These are phyloP conservation scores for Melipona bicolor DNA, from an alignment of 2,888 invertebrate genomes.

Conservation along the genomic window DNA sequence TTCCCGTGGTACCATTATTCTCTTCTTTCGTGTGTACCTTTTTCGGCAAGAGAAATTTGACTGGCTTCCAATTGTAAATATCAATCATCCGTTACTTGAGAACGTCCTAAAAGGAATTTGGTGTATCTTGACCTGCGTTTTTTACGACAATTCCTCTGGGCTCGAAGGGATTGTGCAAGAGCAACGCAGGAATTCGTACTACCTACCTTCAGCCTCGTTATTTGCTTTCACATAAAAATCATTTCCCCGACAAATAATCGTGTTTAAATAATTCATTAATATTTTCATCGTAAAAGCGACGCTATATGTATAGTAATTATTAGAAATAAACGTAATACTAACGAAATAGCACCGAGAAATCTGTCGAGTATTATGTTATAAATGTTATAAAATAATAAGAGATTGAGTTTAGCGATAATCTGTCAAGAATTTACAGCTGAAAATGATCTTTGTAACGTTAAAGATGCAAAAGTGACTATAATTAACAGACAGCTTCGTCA, in stretches of 20 bases:
- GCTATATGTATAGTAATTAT: too few relatives aligned
- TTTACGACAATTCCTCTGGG: not conserved
- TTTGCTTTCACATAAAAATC: not conserved
- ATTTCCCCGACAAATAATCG: not conserved
- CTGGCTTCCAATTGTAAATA: not conserved
- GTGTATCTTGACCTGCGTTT: not conserved
- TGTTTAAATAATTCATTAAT: too few relatives aligned
- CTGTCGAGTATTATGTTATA: too few relatives aligned
- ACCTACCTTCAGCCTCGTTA: not conserved
- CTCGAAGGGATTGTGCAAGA: not conserved
- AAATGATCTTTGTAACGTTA: too few relatives aligned
- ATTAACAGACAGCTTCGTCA: too few relatives aligned
- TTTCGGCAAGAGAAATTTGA: not conserved
- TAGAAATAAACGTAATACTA: too few relatives aligned
- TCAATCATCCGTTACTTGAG: not conserved
- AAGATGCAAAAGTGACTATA: too few relatives aligned
- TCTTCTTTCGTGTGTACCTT: not conserved
- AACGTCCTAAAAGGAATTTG: not conserved
- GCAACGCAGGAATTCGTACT: not conserved
- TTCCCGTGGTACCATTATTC: not conserved
- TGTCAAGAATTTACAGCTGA: too few relatives aligned
- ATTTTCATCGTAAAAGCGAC: too few relatives aligned
- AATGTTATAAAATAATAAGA: not conserved
- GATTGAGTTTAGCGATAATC: too few relatives aligned
- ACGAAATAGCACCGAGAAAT: too few relatives aligned